Base-by-base conservation (phyloP, 2,888 invertebrate genomes). In the Epiblema foenella region DNA sequence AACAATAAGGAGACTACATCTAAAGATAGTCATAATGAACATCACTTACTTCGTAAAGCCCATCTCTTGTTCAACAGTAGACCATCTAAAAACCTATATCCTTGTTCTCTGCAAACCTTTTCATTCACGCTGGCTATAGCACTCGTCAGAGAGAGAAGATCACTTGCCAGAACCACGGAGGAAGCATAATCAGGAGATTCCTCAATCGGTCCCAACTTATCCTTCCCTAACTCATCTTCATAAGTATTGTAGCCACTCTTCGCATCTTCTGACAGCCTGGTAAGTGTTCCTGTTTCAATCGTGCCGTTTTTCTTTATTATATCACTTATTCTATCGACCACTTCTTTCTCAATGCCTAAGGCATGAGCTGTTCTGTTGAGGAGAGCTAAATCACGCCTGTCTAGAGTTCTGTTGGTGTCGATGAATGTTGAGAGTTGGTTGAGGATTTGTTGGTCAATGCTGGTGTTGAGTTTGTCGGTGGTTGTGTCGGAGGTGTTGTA, bases 21-120 rank as follows among this genome's bases (percentile, higher is more conserved):
- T 4, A 15, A 42, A 42, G 2, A 46, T 46, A 8, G 8, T 15
- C 46, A n/a, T n/a, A 46, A n/a, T 24, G 54, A 69, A 15, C 69
- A 24, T 3, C 76, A 94, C 94, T 94, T 78, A 94, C 94, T 94
- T 82, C 94, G 91, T 76, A 94, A 82, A n/a, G 95, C 94, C 94
- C 94, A 94, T 85, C 91, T 85, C 77, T 94, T 93, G 76, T 94
- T 93, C 79, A 85, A 81, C 12, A 92, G 84, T 70, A 94, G 81
- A 69, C 93, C 94, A 77, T 93, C 89, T 74, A 94, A 78, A 54
- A 94, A 91, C 68, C 86, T 84, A 73, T 89, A 88, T 0, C 93
- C 94, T 69, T 95, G 94, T 54, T 92, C 89, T 69, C 93, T 87
- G 81, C 95, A 95, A 1, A 83, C 77, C 42, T 84, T 83, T 68